Conservation (phyloP, 2,888 invertebrate genomes). For the Cerastis rubricosa region DNA sequence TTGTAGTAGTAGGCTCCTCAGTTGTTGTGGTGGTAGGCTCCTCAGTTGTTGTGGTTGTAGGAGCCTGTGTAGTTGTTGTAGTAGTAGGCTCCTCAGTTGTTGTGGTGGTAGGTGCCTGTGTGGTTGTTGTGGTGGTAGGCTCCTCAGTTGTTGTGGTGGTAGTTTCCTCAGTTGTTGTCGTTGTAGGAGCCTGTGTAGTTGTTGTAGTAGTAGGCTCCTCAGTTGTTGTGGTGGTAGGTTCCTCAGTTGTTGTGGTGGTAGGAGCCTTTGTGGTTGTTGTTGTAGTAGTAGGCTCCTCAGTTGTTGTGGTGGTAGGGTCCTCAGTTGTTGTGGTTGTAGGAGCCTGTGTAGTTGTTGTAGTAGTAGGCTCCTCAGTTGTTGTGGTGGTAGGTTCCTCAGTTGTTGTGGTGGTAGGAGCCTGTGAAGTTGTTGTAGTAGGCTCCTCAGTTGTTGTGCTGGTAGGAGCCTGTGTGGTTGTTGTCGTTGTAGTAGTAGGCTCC, state of each 20-base stretch:
- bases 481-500: neutral
- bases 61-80: neutral
- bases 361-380: neutral
- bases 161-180: neutral
- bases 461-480: constrained; percentile 6
- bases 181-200: neutral
- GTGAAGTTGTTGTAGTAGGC: neutral
- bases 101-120: constrained; percentile 13
- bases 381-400: neutral
- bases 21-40: constrained; percentile 20
- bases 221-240: constrained; percentile 4
- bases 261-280: constrained; percentile 19
- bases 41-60: constrained; percentile 5
- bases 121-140: constrained; percentile 10
- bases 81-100: neutral
- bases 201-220: constrained; percentile 12
- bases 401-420: neutral
- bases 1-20: neutral
- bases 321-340: constrained; percentile 9
- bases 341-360: neutral
- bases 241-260: neutral
- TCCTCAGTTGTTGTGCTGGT: neutral
- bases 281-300: neutral
- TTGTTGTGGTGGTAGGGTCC: neutral
- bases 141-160: constrained; percentile 21